Conservation (phyloP, 2,113 vertebrate species). For the Lycaon pictus region DNA sequence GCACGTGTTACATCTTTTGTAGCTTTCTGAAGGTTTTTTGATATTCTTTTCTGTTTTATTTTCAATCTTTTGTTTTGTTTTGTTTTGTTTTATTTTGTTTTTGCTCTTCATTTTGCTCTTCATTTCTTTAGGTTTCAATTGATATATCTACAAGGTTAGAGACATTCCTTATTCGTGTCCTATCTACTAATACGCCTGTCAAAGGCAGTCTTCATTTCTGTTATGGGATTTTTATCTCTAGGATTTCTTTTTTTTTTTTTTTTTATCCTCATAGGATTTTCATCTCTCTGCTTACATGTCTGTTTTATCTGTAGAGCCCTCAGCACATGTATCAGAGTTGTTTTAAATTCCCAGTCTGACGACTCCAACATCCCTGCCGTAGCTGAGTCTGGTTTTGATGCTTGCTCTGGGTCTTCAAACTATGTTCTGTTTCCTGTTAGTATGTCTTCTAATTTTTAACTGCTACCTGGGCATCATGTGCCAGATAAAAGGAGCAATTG, state of each 20-base stretch:
- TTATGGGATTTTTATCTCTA: neutral
- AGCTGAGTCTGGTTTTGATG: neutral
- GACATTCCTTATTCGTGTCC: neutral
- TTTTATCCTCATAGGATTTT: neutral
- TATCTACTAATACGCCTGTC: neutral
- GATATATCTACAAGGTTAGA: neutral
- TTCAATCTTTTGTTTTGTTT: neutral
- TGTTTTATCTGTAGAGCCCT: neutral
- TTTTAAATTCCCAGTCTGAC: neutral
- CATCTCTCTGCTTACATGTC: neutral
- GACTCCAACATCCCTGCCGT: neutral
- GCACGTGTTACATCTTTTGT: neutral
- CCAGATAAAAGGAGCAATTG: neutral
- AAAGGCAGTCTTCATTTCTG: neutral
- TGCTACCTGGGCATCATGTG: neutral
- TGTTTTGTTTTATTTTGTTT: neutral
- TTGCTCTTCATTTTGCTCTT: neutral
- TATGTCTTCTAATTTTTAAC: neutral
- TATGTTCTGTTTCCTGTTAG: neutral
- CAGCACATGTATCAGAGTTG: neutral
- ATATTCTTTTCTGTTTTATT: neutral
- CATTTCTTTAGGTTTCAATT: neutral
- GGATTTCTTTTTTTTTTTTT: neutral
- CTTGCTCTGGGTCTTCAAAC: neutral
- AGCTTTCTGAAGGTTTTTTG: neutral